A percentile compares a stretch with the other conserved stretches of the same genome.
phyloP scores from a whole-genome alignment of 1,140 invertebrate genomes.

The Pararge aegeria region DNA sequence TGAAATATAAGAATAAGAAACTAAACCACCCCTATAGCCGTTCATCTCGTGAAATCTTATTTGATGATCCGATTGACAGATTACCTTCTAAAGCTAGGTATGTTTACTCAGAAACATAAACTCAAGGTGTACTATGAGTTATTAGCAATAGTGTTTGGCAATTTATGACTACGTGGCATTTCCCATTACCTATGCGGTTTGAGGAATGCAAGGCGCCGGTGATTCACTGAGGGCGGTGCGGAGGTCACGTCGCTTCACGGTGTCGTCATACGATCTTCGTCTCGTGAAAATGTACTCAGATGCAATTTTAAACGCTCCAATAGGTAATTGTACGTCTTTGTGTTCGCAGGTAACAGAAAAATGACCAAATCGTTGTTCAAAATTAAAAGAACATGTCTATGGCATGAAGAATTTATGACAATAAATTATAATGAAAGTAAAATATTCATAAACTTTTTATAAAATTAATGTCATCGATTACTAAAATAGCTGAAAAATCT shows the following conservation, averaged over 20 bases:
- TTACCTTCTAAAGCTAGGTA: too few relatives aligned
- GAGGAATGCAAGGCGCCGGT: conserved; percentile 54
- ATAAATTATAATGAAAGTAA: too few relatives aligned
- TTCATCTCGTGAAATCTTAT: too few relatives aligned
- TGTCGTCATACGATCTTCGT: conserved; percentile 48
- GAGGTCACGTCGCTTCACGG: conserved; percentile 56
- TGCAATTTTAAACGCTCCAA: not conserved
- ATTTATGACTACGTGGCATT: conserved; percentile 65
- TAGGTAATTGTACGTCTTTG: not conserved
- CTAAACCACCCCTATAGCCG: too few relatives aligned
- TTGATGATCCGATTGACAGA: too few relatives aligned
- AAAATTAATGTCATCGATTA: too few relatives aligned
- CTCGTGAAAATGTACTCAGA: conserved; percentile 16
- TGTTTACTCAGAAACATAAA: too few relatives aligned
- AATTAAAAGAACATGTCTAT: not conserved
- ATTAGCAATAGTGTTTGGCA: conserved; percentile 50
- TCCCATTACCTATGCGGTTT: conserved; percentile 66
- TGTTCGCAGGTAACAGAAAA: not conserved
- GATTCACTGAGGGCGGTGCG: conserved; percentile 49
- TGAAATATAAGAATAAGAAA: too few relatives aligned
- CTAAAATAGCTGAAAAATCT: not conserved
- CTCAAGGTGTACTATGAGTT: conserved; percentile 35
- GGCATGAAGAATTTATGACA: too few relatives aligned
- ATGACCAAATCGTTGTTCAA: too few relatives aligned
- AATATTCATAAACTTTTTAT: too few relatives aligned